Conservation (phyloP, 92 coral and sea anemone species). For the Epizoanthus rinbou region DNA sequence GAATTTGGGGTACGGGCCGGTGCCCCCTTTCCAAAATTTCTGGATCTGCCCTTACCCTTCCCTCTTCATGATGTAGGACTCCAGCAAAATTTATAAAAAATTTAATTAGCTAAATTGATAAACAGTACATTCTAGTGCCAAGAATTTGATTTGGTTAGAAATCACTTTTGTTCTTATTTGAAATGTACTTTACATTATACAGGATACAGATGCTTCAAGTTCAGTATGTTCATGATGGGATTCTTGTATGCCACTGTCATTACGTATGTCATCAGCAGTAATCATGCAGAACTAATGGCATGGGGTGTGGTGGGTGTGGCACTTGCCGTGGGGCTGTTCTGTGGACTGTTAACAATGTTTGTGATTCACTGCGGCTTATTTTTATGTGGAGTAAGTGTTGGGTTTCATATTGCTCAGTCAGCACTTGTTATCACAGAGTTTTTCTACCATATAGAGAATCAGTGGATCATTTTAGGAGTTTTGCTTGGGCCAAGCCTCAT, state of each 20-base stretch:
- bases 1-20: no score
- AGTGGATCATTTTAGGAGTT: slow-evolving; percentile 89
- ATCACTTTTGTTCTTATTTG: slow-evolving; percentile 63
- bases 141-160: slow-evolving; percentile 54
- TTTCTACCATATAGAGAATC: slow-evolving; percentile 60
- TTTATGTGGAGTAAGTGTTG: slow-evolving; percentile 87
- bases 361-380: slow-evolving; percentile 90
- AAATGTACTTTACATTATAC: slow-evolving; percentile 33
- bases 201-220: slow-evolving; percentile 90
- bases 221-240: slow-evolving; percentile 84
- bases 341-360: slow-evolving; percentile 86
- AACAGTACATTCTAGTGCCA: no score
- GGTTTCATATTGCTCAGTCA: slow-evolving; percentile 81
- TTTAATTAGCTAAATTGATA: no score
- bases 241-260: slow-evolving; percentile 82
- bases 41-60: no score
- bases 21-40: no score
- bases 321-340: slow-evolving; percentile 90
- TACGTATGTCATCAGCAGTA: slow-evolving; percentile 76
- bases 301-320: slow-evolving; percentile 92
- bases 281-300: slow-evolving; percentile 73
- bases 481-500: slow-evolving; percentile 80
- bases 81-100: no score
- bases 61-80: no score
- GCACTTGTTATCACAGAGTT: slow-evolving; percentile 60